phyloP scores from a whole-genome alignment of 2,797 vertebrate genomes.

The Lutra lutra region DNA sequence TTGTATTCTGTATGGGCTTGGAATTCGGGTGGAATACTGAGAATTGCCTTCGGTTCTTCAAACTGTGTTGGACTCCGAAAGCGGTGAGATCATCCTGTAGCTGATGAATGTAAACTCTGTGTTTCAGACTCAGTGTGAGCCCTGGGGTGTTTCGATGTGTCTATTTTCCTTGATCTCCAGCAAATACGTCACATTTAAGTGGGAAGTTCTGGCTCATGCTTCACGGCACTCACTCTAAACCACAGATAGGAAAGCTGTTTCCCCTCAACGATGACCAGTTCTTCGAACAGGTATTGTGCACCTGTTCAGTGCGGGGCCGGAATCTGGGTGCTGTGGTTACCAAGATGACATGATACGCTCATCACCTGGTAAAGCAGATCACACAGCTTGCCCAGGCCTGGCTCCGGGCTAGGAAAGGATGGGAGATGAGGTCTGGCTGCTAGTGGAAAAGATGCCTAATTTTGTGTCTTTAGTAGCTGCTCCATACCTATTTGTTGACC shows the following conservation, averaged over 20 bases:
- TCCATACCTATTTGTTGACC: not conserved
- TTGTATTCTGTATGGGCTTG: not conserved
- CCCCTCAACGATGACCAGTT: not conserved
- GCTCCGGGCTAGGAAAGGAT: not conserved
- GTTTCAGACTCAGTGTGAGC: not conserved
- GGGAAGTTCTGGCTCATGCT: not conserved
- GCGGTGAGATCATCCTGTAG: not conserved
- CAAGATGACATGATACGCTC: not conserved
- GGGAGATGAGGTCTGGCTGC: not conserved
- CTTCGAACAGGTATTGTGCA: not conserved
- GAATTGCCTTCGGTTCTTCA: not conserved
- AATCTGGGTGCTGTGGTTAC: not conserved
- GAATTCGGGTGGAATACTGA: not conserved
- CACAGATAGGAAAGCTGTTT: not conserved
- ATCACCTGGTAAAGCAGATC: accelerated
- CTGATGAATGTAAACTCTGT: not conserved
- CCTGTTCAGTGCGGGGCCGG: too few relatives aligned
- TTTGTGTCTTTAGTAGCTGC: not conserved
- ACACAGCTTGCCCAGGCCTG: not conserved
- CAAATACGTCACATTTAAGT: not conserved
- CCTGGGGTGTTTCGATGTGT: not conserved
- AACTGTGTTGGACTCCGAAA: not conserved
- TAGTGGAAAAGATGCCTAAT: not conserved
- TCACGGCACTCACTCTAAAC: not conserved
- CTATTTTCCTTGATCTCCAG: not conserved